These are phyloP conservation scores for Hydra vulgaris DNA, from an alignment of 30 jellyfish, hydroid and myxozoan genomes.

Conservation along the genomic window DNA sequence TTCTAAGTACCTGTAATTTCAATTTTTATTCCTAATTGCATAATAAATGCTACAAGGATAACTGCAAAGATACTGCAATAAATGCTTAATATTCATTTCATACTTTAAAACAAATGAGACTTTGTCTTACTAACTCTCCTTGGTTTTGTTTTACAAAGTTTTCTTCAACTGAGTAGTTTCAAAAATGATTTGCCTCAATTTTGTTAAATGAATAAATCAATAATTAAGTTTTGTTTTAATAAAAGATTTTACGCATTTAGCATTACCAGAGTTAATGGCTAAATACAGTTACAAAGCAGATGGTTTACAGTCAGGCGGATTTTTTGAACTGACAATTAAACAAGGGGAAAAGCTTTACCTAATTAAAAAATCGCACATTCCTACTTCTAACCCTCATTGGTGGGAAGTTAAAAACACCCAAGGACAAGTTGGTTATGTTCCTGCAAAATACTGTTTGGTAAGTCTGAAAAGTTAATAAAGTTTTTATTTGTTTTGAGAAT, in stretches of 20 bases:
- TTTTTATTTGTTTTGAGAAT: too few species aligned
- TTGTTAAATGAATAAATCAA: too few species aligned
- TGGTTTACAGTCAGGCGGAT: constrained; percentile 90
- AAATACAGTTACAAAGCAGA: constrained; percentile 70
- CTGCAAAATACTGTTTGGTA: constrained; percentile 64
- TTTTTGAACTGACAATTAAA: constrained; percentile 62
- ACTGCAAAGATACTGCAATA: too few species aligned
- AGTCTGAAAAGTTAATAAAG: too few species aligned
- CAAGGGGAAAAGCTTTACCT: constrained; percentile 56
- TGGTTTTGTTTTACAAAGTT: too few species aligned
- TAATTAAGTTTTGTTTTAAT: too few species aligned
- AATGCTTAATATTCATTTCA: too few species aligned
- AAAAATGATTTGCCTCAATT: too few species aligned
- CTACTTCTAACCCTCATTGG: constrained; percentile 61
- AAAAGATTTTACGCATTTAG: neutral
- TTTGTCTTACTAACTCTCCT: too few species aligned
- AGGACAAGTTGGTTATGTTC: constrained; percentile 74
- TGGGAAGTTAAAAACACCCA: constrained; percentile 51
- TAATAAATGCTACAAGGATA: too few species aligned
- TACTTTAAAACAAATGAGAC: too few species aligned
- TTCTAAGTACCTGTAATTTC: neutral
- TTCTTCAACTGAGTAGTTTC: too few species aligned
- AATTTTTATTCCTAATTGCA: neutral
- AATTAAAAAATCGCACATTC: constrained; percentile 26
- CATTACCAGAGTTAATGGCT: constrained; percentile 27